phyloP scores from a whole-genome alignment of 2,113 vertebrate genomes.

The Gymnorhina tibicen region DNA sequence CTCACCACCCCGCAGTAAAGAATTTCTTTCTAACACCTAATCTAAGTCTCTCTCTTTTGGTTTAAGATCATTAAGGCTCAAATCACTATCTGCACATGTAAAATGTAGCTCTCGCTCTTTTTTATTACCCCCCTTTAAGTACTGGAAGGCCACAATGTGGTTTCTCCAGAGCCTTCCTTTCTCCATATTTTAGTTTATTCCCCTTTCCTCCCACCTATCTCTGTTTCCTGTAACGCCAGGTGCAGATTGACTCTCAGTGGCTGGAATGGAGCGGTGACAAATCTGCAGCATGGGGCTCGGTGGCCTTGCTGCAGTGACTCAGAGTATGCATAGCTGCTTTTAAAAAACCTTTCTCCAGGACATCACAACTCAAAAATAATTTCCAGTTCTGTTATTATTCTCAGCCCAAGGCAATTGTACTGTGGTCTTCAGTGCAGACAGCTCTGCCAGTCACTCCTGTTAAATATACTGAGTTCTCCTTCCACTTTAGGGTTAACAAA shows the following conservation, averaged over 20 bases:
- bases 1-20: neutral
- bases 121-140: neutral
- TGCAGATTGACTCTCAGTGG: neutral
- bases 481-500: conserved; percentile 23
- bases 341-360: neutral
- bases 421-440: neutral
- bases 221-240: neutral
- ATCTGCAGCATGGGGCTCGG: neutral
- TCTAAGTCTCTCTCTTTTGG: neutral
- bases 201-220: neutral
- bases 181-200: neutral
- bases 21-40: neutral
- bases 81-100: neutral
- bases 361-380: conserved; percentile 27
- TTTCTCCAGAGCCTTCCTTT: neutral
- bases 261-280: neutral
- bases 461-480: neutral
- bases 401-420: neutral
- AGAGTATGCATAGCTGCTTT: neutral
- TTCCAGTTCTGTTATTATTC: conserved; percentile 49
- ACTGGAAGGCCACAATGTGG: neutral
- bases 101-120: neutral
- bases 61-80: neutral
- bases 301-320: neutral
- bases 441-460: neutral